Evolutionary conservation across 2,888 invertebrate species (phyloP).

Genomic region (Ctenicera cuprea): DNA sequence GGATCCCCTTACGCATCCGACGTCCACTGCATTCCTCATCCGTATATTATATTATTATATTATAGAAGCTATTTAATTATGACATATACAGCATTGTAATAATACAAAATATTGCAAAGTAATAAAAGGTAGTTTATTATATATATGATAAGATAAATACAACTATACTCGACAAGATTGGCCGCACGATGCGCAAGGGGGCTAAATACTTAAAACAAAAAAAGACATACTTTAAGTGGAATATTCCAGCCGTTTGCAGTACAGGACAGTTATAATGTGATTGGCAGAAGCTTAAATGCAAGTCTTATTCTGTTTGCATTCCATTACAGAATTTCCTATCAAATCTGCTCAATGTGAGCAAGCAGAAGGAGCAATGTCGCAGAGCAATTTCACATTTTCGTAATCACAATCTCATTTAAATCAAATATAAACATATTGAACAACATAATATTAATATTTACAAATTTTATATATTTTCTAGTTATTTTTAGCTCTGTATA

Average conservation of each 20-base stretch:
- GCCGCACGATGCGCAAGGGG: constrained; percentile 40
- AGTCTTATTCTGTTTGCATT: constrained; percentile 59
- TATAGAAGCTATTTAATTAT: constrained; percentile 51
- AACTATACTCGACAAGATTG: constrained; percentile 26
- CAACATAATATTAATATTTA: constrained; percentile 45
- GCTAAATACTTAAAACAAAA: constrained; percentile 37
- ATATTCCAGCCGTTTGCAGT: constrained; percentile 57
- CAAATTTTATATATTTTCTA: constrained; percentile 32
- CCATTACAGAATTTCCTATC: constrained; percentile 59
- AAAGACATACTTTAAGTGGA: constrained; percentile 50
- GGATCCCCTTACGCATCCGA: constrained; percentile 49
- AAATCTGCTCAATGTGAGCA: constrained; percentile 67
- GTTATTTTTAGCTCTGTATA: constrained; percentile 62
- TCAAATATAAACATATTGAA: constrained; percentile 42
- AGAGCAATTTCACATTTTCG: constrained; percentile 56
- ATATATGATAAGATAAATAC: constrained; percentile 46
- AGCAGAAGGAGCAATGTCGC: constrained; percentile 62
- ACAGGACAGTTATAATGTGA: constrained; percentile 60
- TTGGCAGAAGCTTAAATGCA: constrained; percentile 62
- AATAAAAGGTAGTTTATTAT: constrained; percentile 42
- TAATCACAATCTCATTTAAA: constrained; percentile 48
- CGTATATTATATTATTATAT: constrained; percentile 42
- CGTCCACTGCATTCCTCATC: constrained; percentile 36
- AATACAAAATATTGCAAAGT: constrained; percentile 48
- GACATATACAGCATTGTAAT: constrained; percentile 43